Evolutionary conservation across 2,888 invertebrate genomes (phyloP), one percentile per base, ranked within the genome.

Genomic region (Lycia hirtaria): DNA sequence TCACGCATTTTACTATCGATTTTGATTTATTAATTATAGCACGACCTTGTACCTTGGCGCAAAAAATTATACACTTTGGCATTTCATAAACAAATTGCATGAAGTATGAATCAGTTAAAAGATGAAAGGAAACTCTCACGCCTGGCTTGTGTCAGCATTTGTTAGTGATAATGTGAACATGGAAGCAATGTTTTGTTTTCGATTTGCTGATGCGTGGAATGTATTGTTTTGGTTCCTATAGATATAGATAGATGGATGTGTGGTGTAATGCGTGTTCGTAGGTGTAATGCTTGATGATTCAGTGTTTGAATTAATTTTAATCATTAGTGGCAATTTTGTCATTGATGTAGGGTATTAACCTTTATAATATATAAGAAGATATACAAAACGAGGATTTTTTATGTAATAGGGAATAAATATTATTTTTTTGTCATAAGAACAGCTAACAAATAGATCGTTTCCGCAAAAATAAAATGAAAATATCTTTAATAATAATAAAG

Each of bases 51-150:
- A 43, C 52, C 47, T 53, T 48, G 52, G 49, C 35, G n/a, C 24
- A 17, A 32, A 38, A n/a, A 45, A 37, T 40, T 51, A 43, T 45
- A 58, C 53, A 54, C 20, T 57, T 50, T 41, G 43, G 56, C 50
- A 49, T 45, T 51, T 49, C 40, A 33, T 56, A 60, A 48, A 55
- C 55, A 60, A 52, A 58, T 38, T 40, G 32, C 14, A 40, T 53
- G 43, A 30, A 15, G 49, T 54, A 56, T 60, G 60, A 56, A 22
- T 62, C 58, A 58, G 20, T 38, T 15, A 2, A 3, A 43, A 45
- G 33, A 52, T 62, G 50, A 60, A 59, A 52, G 47, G 41, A 45
- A 60, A 45, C 62, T 53, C 59, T 40, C 54, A 52, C 54, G 47
- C 41, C 38, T 49, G 50, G 37, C 7, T 45, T 49, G 52, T 56